phyloP scores from a whole-genome alignment of 35 echinoderm and acorn worm genomes.

The Heliocidaris erythrogramma region DNA sequence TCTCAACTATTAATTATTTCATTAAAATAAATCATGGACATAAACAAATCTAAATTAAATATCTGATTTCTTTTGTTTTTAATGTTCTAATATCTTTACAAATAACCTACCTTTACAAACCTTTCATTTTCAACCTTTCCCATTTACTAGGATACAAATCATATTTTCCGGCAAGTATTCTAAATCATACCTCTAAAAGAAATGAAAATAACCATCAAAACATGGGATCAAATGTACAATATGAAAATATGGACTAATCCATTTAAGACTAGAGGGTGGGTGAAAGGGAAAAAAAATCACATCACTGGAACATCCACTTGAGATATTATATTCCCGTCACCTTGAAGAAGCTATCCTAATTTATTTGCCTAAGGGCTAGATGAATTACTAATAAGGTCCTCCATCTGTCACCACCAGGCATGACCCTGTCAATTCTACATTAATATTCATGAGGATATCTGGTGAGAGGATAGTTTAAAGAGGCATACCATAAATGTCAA shows the following conservation, averaged over 20 bases:
- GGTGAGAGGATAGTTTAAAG: too few relatives aligned
- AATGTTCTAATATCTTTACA: too few relatives aligned
- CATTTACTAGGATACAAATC: too few relatives aligned
- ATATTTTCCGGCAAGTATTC: too few relatives aligned
- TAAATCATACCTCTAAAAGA: neutral
- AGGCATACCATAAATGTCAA: too few relatives aligned
- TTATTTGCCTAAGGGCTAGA: neutral
- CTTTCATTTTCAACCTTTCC: too few relatives aligned
- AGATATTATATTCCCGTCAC: neutral
- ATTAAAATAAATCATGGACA: too few relatives aligned
- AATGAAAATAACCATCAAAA: neutral
- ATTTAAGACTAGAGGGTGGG: neutral
- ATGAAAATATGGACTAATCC: neutral
- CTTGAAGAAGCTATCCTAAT: neutral
- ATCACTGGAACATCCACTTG: neutral
- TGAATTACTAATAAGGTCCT: neutral
- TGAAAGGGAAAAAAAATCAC: neutral
- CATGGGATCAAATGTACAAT: neutral
- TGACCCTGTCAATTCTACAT: neutral
- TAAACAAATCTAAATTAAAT: too few relatives aligned
- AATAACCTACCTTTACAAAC: too few relatives aligned
- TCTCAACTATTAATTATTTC: too few relatives aligned
- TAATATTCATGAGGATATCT: neutral
- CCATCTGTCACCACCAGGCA: neutral
- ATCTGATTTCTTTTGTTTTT: too few relatives aligned